Base-by-base conservation (phyloP, 2,888 invertebrate species). In the Troides aeacus region DNA sequence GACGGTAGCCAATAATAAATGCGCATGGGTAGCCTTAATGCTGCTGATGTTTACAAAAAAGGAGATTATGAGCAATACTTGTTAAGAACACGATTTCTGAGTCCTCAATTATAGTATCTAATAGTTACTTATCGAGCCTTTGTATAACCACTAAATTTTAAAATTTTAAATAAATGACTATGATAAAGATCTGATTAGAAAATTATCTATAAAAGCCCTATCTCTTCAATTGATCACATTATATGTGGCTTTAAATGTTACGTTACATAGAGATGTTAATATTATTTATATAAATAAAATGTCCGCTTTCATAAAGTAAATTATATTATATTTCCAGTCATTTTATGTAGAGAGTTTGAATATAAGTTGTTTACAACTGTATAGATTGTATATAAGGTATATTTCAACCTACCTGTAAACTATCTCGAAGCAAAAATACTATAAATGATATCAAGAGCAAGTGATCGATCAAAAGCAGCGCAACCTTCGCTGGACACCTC, bases 401-500 rank as follows among this genome's bases (percentile, higher is more conserved):
- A 24, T 65, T 65, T 65, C 65, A 60, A 62, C 62, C 59, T 63
- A 66, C 36, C 57, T 50, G 39, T 58, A 30, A 30, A 30, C 66
- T 70, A 70, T 70, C 63, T 62, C 42, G 17, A 50, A 42, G 18
- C 21, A 59, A 70, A 50, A 69, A 71, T 21, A 56, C 58, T 63
- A 71, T 66, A 42, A 36, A 58, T 24, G 10, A 69, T 73, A 69
- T 71, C 66, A 46, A 71, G 65, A 71, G 63, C 69, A 64, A 66
- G 42, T 60, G 17, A 71, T 73, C 72, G 72, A 76, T 74, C 76
- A 73, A 71, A 71, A 66, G 64, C 67, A 64, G 64, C 61, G 58
- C 67, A 71, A 71, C 76, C 75, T 76, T 70, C 69, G 7, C 30
- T 2, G 17, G 76, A 77, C 77, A 70, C 23, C 36, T 75, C 77